Percentiles rank a stretch among this genome's conserved stretches.
phyloP scores from a whole-genome alignment of 2,113 vertebrate genomes.

The Coreoperca whiteheadi region DNA sequence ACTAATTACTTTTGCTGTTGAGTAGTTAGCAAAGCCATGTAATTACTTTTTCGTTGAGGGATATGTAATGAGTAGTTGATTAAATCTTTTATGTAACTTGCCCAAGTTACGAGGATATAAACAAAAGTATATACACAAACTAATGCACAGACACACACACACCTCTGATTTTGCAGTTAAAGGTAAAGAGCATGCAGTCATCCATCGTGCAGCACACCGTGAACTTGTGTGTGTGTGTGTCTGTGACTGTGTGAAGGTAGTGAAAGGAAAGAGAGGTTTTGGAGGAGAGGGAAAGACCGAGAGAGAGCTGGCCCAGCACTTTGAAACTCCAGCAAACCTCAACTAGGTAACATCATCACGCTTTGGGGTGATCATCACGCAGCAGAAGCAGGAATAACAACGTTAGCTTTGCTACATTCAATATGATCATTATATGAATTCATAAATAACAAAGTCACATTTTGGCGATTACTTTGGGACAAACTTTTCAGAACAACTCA shows the following conservation, averaged over 20 bases:
- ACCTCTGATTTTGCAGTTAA: conserved; percentile 56
- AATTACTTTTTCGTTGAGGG: background rate
- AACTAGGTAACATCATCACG: conserved; percentile 18
- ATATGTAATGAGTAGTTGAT: background rate
- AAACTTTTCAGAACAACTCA: conserved; percentile 66
- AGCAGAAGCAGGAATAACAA: conserved; percentile 26
- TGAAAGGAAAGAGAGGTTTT: background rate
- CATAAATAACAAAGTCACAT: conserved; percentile 33
- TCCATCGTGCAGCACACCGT: conserved; percentile 39
- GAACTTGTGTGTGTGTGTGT: conserved; percentile 10
- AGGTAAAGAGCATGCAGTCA: conserved; percentile 56
- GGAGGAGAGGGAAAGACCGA: conserved; percentile 17
- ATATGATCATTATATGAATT: conserved; percentile 20
- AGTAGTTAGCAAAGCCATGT: background rate
- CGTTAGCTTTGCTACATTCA: conserved; percentile 21
- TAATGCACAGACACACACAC: background rate
- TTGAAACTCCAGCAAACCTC: conserved; percentile 11
- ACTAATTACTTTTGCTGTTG: background rate
- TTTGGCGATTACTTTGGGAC: conserved; percentile 56
- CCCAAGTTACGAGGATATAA: background rate
- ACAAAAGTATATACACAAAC: conserved; percentile 11
- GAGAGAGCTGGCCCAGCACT: conserved; percentile 66
- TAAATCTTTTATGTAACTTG: background rate
- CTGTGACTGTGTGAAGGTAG: conserved; percentile 1
- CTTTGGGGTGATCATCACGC: conserved; percentile 34